phyloP scores from a whole-genome alignment of 2,797 vertebrate species.

The Potorous gilbertii region DNA sequence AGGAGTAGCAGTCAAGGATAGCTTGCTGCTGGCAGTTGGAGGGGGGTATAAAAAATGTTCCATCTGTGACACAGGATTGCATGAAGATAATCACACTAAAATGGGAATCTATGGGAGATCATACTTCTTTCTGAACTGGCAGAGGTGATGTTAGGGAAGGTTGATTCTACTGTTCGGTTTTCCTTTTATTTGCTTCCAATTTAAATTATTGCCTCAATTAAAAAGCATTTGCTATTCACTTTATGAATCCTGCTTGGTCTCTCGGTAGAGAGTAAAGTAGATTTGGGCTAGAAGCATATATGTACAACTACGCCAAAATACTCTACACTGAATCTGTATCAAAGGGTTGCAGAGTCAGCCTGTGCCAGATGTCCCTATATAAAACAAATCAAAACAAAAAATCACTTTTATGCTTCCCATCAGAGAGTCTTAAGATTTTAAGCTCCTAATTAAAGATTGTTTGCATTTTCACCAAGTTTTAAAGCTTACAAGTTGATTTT shows the following conservation, averaged over 20 bases:
- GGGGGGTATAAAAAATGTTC: background rate
- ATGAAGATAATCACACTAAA: background rate
- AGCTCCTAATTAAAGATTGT: background rate
- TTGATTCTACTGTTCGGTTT: background rate
- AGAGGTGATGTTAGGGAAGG: background rate
- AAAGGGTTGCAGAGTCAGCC: background rate
- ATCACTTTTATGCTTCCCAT: background rate
- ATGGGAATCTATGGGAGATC: background rate
- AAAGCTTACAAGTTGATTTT: background rate
- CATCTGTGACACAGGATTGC: background rate
- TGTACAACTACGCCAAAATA: slow-evolving; percentile 19
- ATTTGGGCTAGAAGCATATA: slow-evolving; percentile 6
- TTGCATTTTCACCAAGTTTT: background rate
- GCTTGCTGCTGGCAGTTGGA: background rate
- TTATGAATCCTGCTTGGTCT: background rate
- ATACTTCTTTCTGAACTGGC: background rate
- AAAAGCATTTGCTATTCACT: background rate
- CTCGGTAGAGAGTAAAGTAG: background rate
- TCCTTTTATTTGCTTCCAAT: background rate
- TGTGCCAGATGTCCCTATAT: background rate
- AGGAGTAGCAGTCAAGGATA: background rate
- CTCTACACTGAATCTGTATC: background rate
- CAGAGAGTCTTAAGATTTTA: background rate
- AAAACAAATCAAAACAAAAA: background rate
- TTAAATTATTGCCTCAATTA: background rate